Base-by-base conservation (phyloP, 2,888 invertebrate genomes). In the Andrena camellia region DNA sequence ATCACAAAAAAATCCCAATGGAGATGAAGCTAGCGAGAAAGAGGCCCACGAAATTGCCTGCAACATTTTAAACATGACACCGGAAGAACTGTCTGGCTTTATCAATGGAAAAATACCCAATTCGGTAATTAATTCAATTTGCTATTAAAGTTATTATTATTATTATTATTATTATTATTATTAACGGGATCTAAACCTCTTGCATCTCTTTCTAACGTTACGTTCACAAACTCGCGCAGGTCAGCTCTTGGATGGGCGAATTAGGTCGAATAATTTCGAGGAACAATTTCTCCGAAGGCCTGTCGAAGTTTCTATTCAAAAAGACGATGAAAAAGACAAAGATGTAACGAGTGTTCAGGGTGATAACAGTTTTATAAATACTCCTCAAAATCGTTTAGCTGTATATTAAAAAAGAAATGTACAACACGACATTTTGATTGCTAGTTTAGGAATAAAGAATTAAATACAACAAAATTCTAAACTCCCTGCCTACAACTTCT, bases 21-120 rank as follows among this genome's bases (percentile, higher is more conserved):
- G 76, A 59, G 82, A 79, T 50, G 90, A 89, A 71, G 78, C 86
- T 2, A 87, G 90, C 54, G 89, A 90, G 75, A 85, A 80, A 20
- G 91, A 91, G 71, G 89, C 89, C 20, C 86, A 86, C 17, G 83
- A 89, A 77, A 88, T 89, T n/a, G 90, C 90, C 3, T 90, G 90
- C 35, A 78, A 84, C 63, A 91, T 91, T 82, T 86, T 91, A 42
- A 90, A 91, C 35, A 90, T 91, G 74, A 90, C 91, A n/a, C 90
- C 88, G 3, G 83, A 83, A 26, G 84, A 91, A 73, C 72, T 91
- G 17, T 85, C 87, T 8, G 85, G 85, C 35, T 88, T 91, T 29
- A 86, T 91, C 57, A 88, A 87, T 31, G 88, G 80, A 35, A 77
- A 70, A 52, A n/a, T 86, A 8, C 7, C 71, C 8, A 75, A 80